These are phyloP conservation scores for Galbula dea DNA, from an alignment of 2,113 vertebrate genomes.

Conservation along the genomic window DNA sequence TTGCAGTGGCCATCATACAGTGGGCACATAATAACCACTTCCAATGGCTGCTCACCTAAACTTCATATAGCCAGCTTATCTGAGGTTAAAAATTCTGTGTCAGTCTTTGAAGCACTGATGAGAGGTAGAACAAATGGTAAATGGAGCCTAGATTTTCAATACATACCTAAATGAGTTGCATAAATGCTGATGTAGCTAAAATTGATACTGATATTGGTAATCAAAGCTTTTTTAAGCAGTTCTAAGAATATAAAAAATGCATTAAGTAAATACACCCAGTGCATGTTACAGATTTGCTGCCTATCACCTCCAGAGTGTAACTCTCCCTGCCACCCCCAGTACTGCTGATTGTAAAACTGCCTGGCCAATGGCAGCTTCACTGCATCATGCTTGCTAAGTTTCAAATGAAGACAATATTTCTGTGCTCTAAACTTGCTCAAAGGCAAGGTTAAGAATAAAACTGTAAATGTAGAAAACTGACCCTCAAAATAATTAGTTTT, in stretches of 20 bases:
- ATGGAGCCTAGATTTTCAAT: background rate
- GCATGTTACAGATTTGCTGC: background rate
- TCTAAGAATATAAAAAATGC: constrained; percentile 23
- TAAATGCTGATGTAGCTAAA: constrained; percentile 20
- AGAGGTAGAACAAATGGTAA: background rate
- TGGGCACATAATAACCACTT: fast-evolving
- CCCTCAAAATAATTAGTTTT: background rate
- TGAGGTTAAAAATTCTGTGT: background rate
- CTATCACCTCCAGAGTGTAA: background rate
- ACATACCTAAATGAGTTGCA: background rate
- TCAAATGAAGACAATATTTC: background rate
- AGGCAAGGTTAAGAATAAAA: constrained; percentile 6
- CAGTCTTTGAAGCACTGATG: background rate
- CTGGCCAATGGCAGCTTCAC: background rate
- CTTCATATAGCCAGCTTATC: background rate
- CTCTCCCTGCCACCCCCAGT: background rate
- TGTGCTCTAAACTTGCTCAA: background rate
- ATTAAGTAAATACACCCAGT: background rate
- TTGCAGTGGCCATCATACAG: background rate
- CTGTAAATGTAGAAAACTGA: background rate
- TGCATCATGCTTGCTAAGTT: background rate
- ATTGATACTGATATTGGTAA: background rate
- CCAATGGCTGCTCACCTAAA: background rate
- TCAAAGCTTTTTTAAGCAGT: constrained; percentile 18
- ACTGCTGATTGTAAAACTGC: background rate